Conservation (phyloP, 92 coral and sea anemone species). For the Diadumene lineata region DNA sequence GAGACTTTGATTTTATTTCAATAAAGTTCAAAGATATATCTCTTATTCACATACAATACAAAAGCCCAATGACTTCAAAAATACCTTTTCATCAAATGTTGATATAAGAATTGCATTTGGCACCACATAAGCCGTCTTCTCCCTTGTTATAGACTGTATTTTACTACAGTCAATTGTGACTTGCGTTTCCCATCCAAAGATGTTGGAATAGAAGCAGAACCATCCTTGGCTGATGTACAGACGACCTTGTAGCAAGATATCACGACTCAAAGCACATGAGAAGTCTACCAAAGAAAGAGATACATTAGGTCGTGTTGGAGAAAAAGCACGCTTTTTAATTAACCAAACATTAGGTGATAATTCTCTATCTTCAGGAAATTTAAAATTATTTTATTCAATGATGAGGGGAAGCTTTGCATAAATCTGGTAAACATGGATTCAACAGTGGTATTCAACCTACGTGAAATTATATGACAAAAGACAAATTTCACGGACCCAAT, state of each 20-base stretch:
- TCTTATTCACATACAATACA: conserved; percentile 1
- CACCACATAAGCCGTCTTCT: conserved; percentile 91
- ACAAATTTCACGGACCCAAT: too few species aligned
- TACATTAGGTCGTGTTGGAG: too few species aligned
- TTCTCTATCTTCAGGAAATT: too few species aligned
- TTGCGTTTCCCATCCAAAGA: conserved; percentile 99
- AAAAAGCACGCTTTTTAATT: too few species aligned
- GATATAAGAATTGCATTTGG: conserved; percentile 95
- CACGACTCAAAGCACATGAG: conserved; percentile 97
- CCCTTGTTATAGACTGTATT: conserved; percentile 84
- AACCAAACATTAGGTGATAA: too few species aligned
- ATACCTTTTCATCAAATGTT: conserved; percentile 92
- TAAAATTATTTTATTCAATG: too few species aligned
- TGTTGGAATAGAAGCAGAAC: conserved; percentile 98
- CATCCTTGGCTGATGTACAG: conserved; percentile 89
- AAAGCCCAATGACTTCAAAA: not conserved
- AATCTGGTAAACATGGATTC: too few species aligned
- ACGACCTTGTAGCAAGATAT: conserved; percentile 94
- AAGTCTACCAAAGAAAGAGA: conserved; percentile 53
- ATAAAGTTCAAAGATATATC: not conserved
- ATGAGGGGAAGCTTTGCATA: too few species aligned
- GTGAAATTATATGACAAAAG: too few species aligned
- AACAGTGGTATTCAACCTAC: too few species aligned
- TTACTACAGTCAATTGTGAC: conserved; percentile 89
- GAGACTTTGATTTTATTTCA: too few species aligned